A percentile compares a stretch with the other conserved stretches of the same genome.
Evolutionary conservation across 2,113 vertebrate genomes (phyloP).

Genomic region (Ceyx melanurus): DNA sequence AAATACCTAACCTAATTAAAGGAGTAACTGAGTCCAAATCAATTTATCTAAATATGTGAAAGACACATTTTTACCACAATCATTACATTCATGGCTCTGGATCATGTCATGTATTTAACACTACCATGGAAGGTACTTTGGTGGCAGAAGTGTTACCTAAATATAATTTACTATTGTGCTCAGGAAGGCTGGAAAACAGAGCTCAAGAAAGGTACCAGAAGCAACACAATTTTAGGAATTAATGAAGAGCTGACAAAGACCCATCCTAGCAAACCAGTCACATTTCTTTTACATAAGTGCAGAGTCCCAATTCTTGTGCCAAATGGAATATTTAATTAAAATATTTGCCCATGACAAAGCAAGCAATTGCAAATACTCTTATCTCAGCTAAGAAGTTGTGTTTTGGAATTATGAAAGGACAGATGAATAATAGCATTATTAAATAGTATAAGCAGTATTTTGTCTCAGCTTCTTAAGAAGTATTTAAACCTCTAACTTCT

Average conservation of each 20-base stretch:
- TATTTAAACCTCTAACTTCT: background rate
- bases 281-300: background rate
- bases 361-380: background rate
- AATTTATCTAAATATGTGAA: background rate
- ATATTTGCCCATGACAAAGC: background rate
- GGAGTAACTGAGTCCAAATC: background rate
- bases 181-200: background rate
- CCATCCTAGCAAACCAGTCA: background rate
- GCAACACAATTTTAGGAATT: background rate
- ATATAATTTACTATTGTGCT: background rate
- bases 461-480: background rate
- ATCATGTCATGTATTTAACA: background rate
- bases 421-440: background rate
- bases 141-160: background rate
- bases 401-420: background rate
- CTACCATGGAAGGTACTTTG: background rate
- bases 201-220: background rate
- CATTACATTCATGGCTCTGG: background rate
- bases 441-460: background rate
- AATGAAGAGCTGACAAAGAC: background rate
- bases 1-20: slow-evolving; percentile 18
- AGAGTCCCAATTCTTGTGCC: background rate
- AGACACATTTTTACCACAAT: background rate
- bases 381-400: background rate
- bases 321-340: background rate